Conservation (phyloP, 2,797 vertebrate genomes). For the Hydrocynus forskahlii region DNA sequence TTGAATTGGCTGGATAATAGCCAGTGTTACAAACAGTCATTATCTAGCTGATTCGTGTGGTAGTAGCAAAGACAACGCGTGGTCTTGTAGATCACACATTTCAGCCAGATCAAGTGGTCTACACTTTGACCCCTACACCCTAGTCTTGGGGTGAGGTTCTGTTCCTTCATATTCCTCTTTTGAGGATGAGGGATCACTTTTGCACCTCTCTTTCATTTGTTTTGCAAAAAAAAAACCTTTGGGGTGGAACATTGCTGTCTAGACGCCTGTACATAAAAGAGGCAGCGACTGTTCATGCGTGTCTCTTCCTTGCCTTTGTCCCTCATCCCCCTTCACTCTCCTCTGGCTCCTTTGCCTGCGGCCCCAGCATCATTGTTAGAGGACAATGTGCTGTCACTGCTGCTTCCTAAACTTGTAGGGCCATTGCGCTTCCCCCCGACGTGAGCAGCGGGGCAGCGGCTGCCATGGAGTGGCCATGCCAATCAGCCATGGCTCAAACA, state of each 20-base stretch:
- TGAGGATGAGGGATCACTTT: conserved; percentile 36
- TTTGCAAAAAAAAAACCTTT: conserved; percentile 42
- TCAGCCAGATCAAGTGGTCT: conserved; percentile 2
- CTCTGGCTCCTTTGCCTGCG: conserved; percentile 66
- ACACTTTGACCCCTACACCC: conserved; percentile 13
- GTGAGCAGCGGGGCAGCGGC: conserved; percentile 66
- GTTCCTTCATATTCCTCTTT: background rate
- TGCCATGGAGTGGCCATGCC: conserved; percentile 67
- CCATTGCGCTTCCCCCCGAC: conserved; percentile 75
- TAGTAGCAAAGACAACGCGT: background rate
- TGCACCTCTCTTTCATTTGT: conserved; percentile 51
- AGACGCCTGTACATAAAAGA: conserved; percentile 75
- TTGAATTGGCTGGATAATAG: background rate
- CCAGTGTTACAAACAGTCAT: background rate
- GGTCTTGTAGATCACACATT: background rate
- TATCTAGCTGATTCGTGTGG: background rate
- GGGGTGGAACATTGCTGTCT: conserved; percentile 74
- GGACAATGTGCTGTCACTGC: conserved; percentile 78
- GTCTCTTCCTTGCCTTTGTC: conserved; percentile 74
- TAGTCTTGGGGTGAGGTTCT: background rate
- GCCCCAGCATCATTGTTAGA: conserved; percentile 75
- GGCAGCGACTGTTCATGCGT: conserved; percentile 65
- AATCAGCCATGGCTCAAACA: conserved; percentile 62
- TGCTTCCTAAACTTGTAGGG: conserved; percentile 84
- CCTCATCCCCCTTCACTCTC: conserved; percentile 49